These are phyloP conservation scores for Eugnorisma glareosa DNA, from an alignment of 2,888 invertebrate genomes.

Conservation along the genomic window DNA sequence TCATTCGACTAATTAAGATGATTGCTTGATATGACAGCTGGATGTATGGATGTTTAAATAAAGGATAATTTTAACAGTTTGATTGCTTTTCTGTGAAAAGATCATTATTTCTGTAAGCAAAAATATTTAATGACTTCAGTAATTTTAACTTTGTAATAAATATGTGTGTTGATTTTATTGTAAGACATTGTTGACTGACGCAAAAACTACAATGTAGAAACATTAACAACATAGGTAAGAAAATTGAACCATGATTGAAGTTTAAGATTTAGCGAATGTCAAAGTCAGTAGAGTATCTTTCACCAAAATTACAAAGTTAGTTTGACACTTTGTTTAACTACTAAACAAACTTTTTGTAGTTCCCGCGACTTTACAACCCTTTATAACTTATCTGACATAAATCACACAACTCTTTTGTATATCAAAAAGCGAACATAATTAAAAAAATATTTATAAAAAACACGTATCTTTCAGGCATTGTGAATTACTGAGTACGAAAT, in stretches of 20 bases:
- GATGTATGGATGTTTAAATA: conserved; percentile 56
- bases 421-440: conserved; percentile 29
- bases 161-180: background rate
- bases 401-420: background rate
- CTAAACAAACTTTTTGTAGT: background rate
- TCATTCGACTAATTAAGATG: conserved; percentile 78
- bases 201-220: background rate
- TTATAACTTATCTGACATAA: background rate
- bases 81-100: background rate
- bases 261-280: background rate
- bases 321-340: background rate
- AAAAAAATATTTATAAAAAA: conserved; percentile 46
- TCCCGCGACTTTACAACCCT: background rate
- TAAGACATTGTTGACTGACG: background rate
- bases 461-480: conserved; percentile 60
- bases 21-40: conserved; percentile 74
- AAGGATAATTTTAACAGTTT: conserved; percentile 10
- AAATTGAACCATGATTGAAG: background rate
- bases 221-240: background rate
- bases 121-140: too few relatives aligned
- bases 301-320: background rate
- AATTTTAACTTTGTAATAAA: background rate
- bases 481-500: conserved; percentile 74
- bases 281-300: background rate
- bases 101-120: background rate